Percentiles rank a stretch among this genome's conserved stretches.
Conservation (phyloP, 2,113 vertebrate species). For the Dasyornis broadbenti region DNA sequence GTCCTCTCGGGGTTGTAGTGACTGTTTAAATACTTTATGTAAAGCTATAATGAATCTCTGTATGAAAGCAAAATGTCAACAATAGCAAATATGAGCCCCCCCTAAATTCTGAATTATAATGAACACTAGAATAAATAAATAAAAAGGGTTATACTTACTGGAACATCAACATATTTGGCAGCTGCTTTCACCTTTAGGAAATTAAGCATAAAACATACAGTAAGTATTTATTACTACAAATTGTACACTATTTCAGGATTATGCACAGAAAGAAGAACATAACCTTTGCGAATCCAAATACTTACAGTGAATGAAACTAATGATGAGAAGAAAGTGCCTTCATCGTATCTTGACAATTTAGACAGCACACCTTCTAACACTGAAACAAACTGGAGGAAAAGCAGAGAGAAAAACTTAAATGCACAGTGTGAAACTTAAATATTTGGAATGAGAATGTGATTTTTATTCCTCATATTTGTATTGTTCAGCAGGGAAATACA, state of each 20-base stretch:
- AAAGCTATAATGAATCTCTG: constrained; percentile 40
- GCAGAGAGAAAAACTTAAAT: not conserved
- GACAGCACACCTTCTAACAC: constrained; percentile 89
- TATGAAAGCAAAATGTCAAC: constrained; percentile 51
- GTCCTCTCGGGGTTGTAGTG: constrained; percentile 29
- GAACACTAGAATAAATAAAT: constrained; percentile 9
- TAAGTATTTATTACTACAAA: constrained; percentile 27
- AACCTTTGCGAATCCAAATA: constrained; percentile 34
- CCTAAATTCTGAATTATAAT: not conserved
- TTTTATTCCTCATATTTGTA: not conserved
- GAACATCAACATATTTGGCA: constrained; percentile 95
- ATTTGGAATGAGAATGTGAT: not conserved
- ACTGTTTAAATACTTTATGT: constrained; percentile 29
- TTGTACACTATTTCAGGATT: not conserved
- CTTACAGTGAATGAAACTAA: constrained; percentile 97
- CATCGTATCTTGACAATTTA: constrained; percentile 93
- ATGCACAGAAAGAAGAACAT: not conserved
- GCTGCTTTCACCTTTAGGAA: constrained; percentile 90
- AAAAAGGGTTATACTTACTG: constrained; percentile 80
- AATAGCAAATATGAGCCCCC: not conserved
- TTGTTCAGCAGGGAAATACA: not conserved
- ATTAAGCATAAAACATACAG: constrained; percentile 55
- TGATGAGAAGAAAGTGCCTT: constrained; percentile 96
- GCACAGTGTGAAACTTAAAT: not conserved
- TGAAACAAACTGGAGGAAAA: constrained; percentile 79